Evolutionary conservation across 2,113 vertebrate species (phyloP), one percentile per base, ranked within the genome.

Genomic region (Montifringilla adamsi): DNA sequence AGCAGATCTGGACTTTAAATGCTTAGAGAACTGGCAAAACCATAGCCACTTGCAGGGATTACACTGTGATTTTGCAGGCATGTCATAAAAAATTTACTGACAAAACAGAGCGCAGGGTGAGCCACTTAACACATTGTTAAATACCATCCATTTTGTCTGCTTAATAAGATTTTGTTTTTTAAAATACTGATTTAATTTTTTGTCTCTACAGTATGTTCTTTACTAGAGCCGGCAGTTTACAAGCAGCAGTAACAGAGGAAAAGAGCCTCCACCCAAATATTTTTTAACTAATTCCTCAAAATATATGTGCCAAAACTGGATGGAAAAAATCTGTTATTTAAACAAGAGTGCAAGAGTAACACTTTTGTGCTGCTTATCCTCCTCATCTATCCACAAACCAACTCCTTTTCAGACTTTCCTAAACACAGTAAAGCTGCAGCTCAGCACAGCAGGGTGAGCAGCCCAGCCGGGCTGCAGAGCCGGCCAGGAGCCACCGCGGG

Each of bases 251-350:
- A 94, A 91, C 59, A 94, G 43, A 2, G 4, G 75, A 93, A 90
- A 70, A 78, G 63, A 74, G 62, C 74, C 95, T 92, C 96, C 91
- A 96, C 89, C 91, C 92, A 93, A 95, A 30, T 69, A 62, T 63
- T 93, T 94, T 84, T 37, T 64, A 77, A 94, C 62, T 33, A 39
- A 31, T 93, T 77, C 62, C 90, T 94, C 67, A 96, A 70, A 56
- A 59, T 80, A 62, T 9, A 79, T 8, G 23, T 56, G 72, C 73
- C 74, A 89, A 92, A 93, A 87, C 14, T 58, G 41, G 70, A 74
- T 31, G 76, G 78, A 59, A 92, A 89, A 91, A 37, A 41, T 2
- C 7, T 80, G 52, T 84, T 56, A 63, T 33, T 92, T 82, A 26
- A 5, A 82, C 73, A 66, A 55, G 46, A 90, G 73, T 20, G 46